phyloP scores from a whole-genome alignment of 92 coral and sea anemone genomes.

The Parazoanthus darwini region DNA sequence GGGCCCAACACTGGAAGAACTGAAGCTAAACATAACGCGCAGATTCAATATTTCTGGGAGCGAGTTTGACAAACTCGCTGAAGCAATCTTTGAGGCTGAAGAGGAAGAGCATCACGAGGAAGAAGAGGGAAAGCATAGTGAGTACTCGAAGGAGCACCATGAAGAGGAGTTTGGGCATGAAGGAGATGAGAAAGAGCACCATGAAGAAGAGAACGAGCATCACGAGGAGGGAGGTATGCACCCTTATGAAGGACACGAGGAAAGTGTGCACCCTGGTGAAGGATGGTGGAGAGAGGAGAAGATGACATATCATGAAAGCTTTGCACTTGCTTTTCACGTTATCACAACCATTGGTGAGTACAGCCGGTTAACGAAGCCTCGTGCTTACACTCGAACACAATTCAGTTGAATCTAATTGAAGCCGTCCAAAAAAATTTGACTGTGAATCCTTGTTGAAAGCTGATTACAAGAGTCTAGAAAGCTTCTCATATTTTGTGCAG shows the following conservation, averaged over 20 bases:
- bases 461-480: too few relatives aligned
- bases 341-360: conserved; percentile 29
- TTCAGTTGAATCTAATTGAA: too few relatives aligned
- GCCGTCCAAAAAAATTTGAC: too few relatives aligned
- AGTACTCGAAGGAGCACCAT: neutral
- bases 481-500: too few relatives aligned
- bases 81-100: conserved; percentile 2
- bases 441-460: too few relatives aligned
- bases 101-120: neutral
- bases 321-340: conserved; percentile 24
- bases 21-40: conserved; percentile 9
- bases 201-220: neutral
- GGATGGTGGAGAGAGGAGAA: neutral
- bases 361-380: too few relatives aligned
- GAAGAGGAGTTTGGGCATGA: neutral
- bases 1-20: neutral
- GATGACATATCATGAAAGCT: conserved; percentile 25
- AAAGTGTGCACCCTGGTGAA: neutral
- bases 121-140: neutral
- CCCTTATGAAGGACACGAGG: neutral
- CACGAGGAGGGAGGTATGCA: neutral
- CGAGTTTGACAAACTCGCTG: neutral
- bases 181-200: neutral
- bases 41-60: conserved; percentile 7
- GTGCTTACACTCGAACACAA: too few relatives aligned